Percentiles rank a stretch among this genome's conserved stretches.
phyloP scores from a whole-genome alignment of 2,113 vertebrate genomes.

The Poeciliopsis turrubarensis region DNA sequence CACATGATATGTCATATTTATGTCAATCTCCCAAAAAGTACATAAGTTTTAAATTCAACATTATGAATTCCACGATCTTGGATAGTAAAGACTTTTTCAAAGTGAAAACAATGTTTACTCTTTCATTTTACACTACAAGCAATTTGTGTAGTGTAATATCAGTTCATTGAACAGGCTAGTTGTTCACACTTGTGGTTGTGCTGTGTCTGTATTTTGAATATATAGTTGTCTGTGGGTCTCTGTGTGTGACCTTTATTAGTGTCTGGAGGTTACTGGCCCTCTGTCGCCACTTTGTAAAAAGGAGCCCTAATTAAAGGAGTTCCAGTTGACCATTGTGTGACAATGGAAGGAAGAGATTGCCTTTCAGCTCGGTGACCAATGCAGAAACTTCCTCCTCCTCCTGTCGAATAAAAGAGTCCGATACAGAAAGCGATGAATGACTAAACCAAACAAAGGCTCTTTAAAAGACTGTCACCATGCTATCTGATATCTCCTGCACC shows the following conservation, averaged over 20 bases:
- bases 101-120: slow-evolving; percentile 48
- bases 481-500: slow-evolving; percentile 79
- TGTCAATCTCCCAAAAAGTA: background rate
- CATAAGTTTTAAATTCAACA: background rate
- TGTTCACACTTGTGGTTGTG: slow-evolving; percentile 12
- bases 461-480: slow-evolving; percentile 75
- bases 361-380: slow-evolving; percentile 69
- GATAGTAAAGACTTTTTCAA: background rate
- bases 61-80: background rate
- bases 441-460: slow-evolving; percentile 78
- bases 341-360: slow-evolving; percentile 76
- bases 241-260: slow-evolving; percentile 67
- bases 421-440: slow-evolving; percentile 78
- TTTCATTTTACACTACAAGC: slow-evolving; percentile 24
- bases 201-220: background rate
- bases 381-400: slow-evolving; percentile 70
- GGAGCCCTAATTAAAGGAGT: slow-evolving; percentile 78
- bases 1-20: too few species aligned
- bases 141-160: slow-evolving; percentile 24
- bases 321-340: slow-evolving; percentile 67
- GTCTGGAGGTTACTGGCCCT: slow-evolving; percentile 68
- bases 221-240: slow-evolving; percentile 17
- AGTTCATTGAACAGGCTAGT: slow-evolving; percentile 33
- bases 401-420: slow-evolving; percentile 69
- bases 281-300: slow-evolving; percentile 71